phyloP scores from a whole-genome alignment of 2,888 invertebrate genomes.

The Serrognathus titanus region DNA sequence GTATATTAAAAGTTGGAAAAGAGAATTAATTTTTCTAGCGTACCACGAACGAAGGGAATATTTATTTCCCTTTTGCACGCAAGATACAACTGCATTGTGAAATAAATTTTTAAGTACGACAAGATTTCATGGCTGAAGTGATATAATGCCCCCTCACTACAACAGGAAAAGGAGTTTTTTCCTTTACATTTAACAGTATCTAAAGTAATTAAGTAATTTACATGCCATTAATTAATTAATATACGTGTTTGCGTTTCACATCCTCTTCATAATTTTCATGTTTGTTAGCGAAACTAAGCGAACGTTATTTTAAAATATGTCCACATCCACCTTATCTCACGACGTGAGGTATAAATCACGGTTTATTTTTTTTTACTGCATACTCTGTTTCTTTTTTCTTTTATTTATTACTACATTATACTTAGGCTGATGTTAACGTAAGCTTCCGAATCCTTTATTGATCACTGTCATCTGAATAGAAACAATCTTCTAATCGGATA shows the following conservation, averaged over 20 bases:
- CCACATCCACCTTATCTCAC: too few relatives aligned
- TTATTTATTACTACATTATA: too few relatives aligned
- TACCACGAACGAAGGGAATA: slow-evolving; percentile 7
- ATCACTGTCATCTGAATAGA: too few relatives aligned
- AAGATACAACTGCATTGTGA: slow-evolving; percentile 14
- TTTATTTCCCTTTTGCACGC: slow-evolving; percentile 14
- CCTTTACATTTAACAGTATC: neutral
- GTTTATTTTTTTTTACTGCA: too few relatives aligned
- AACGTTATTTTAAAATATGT: neutral
- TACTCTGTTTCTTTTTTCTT: too few relatives aligned
- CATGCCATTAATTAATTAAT: neutral
- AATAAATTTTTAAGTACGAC: slow-evolving; percentile 14
- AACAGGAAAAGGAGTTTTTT: neutral
- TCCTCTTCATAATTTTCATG: too few relatives aligned
- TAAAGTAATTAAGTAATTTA: slow-evolving; percentile 2
- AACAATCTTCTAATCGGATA: too few relatives aligned
- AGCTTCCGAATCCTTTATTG: too few relatives aligned
- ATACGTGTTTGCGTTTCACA: too few relatives aligned
- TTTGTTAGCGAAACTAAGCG: slow-evolving; percentile 6
- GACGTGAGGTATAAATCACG: too few relatives aligned
- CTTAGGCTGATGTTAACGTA: too few relatives aligned
- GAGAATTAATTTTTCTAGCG: slow-evolving; percentile 13
- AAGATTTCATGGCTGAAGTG: slow-evolving; percentile 12
- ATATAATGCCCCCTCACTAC: neutral
- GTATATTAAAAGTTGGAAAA: slow-evolving; percentile 9